phyloP scores from a whole-genome alignment of 2,113 vertebrate species.

The Alaudala cheleensis region DNA sequence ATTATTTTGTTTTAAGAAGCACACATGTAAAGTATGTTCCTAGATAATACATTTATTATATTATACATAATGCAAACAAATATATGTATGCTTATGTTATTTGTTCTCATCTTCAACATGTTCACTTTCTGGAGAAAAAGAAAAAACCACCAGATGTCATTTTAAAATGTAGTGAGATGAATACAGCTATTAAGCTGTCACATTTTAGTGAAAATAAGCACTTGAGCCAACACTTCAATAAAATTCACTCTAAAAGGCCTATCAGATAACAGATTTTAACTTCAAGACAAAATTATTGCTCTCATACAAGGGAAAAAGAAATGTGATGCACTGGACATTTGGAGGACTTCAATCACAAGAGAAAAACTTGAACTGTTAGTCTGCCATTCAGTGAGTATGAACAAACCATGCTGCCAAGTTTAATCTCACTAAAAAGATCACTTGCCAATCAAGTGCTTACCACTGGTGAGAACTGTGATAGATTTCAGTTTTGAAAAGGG shows the following conservation, averaged over 20 bases:
- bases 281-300: background rate
- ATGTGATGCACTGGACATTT: background rate
- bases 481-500: background rate
- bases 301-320: background rate
- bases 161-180: background rate
- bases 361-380: background rate
- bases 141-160: rapidly evolving
- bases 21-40: background rate
- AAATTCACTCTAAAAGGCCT: background rate
- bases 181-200: background rate
- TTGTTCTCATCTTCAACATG: background rate
- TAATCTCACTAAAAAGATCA: background rate
- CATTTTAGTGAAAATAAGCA: background rate
- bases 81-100: background rate
- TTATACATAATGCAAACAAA: background rate
- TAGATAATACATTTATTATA: background rate
- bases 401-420: background rate
- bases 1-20: background rate
- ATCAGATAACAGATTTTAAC: background rate
- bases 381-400: background rate
- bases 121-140: background rate
- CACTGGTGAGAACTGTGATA: background rate
- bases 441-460: background rate
- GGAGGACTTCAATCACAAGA: background rate
- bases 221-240: background rate